Conservation (phyloP, 2,797 vertebrate species). For the Lagodon rhomboides region DNA sequence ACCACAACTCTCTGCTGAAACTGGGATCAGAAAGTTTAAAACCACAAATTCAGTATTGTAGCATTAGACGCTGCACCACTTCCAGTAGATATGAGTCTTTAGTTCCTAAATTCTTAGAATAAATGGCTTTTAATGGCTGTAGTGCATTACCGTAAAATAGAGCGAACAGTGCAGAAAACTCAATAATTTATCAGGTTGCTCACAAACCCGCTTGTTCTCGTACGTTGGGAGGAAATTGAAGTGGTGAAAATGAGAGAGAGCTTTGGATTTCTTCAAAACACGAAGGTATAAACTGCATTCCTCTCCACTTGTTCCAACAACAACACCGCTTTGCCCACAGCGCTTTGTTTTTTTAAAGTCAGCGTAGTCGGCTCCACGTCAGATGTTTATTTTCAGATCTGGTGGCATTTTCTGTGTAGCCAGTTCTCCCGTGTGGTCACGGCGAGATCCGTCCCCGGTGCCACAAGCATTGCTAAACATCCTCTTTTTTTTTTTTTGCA, state of each 20-base stretch:
- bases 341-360: too few relatives aligned
- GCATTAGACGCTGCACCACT: too few relatives aligned
- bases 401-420: background rate
- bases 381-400: background rate
- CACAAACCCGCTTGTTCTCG: too few relatives aligned
- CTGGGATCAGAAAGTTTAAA: too few relatives aligned
- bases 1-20: too few relatives aligned
- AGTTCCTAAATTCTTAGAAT: too few relatives aligned
- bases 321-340: background rate
- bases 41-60: too few relatives aligned
- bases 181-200: too few relatives aligned
- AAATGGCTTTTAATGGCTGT: too few relatives aligned
- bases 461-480: background rate
- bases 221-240: background rate
- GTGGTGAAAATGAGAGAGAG: background rate
- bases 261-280: background rate
- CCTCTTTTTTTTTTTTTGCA: slow-evolving; percentile 24
- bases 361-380: background rate
- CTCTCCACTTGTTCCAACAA: background rate
- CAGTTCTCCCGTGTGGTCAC: background rate
- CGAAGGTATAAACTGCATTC: background rate
- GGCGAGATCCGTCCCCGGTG: fast-evolving
- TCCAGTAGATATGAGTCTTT: too few relatives aligned
- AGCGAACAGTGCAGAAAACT: background rate
- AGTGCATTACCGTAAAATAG: too few relatives aligned